Percentiles rank a stretch among this genome's conserved stretches.
These are phyloP conservation scores for Montifringilla adamsi DNA, from an alignment of 2,113 vertebrate genomes.

Conservation along the genomic window DNA sequence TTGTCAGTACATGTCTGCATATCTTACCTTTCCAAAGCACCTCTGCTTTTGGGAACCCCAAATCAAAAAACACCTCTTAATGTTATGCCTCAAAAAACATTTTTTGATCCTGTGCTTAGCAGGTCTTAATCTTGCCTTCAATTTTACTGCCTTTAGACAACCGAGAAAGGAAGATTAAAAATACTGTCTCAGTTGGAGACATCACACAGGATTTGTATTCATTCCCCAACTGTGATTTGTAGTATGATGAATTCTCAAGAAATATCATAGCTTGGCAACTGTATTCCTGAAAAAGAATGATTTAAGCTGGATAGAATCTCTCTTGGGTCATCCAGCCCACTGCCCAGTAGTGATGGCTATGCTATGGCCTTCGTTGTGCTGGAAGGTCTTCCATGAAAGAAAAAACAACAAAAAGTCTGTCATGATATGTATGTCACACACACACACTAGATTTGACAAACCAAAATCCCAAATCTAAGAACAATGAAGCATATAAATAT, in stretches of 20 bases:
- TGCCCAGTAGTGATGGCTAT: background rate
- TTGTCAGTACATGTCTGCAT: background rate
- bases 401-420: background rate
- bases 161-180: slow-evolving; percentile 39
- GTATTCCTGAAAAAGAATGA: background rate
- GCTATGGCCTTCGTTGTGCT: background rate
- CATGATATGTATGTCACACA: background rate
- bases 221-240: slow-evolving; percentile 8
- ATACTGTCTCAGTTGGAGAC: background rate
- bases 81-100: background rate
- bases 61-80: background rate
- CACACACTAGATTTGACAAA: background rate
- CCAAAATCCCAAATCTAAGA: slow-evolving; percentile 40
- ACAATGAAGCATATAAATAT: slow-evolving; percentile 56
- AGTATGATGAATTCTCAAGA: background rate
- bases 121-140: slow-evolving; percentile 5
- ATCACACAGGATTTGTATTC: background rate
- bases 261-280: background rate
- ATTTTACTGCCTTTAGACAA: background rate
- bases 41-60: background rate
- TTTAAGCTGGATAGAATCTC: background rate
- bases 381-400: background rate
- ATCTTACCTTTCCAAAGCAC: background rate
- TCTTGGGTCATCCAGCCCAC: background rate
- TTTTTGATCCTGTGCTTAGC: background rate